Evolutionary conservation across 2,797 vertebrate species (phyloP).

Genomic region (Catostomus latipinnis): DNA sequence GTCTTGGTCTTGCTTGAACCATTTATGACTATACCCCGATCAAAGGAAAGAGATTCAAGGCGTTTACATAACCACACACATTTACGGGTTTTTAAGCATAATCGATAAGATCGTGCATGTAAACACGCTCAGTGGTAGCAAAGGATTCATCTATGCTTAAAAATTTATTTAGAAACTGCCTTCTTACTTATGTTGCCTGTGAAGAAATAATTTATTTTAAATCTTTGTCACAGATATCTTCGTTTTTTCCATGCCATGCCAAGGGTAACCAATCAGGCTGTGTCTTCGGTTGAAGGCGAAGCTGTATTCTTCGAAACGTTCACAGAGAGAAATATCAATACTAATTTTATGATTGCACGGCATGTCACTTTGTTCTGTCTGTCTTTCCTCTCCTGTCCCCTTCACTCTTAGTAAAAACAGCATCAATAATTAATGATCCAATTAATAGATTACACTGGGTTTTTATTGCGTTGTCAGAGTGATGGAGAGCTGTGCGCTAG

Average conservation of each 20-base stretch:
- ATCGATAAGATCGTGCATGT: no score
- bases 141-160: no score
- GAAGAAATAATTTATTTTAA: no score
- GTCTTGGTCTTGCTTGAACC: no score
- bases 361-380: constrained; percentile 60
- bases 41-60: no score
- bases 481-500: constrained; percentile 79
- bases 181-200: no score
- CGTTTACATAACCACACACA: no score
- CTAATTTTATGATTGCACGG: constrained; percentile 68
- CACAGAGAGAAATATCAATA: constrained; percentile 44
- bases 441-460: constrained; percentile 87
- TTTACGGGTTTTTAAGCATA: no score
- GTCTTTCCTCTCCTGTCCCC: constrained; percentile 58
- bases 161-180: no score
- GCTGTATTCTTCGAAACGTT: constrained; percentile 1
- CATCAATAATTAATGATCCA: constrained; percentile 89
- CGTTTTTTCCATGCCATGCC: background rate
- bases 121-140: no score
- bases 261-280: background rate
- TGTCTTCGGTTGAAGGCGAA: background rate
- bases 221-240: no score
- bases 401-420: constrained; percentile 78
- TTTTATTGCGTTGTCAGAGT: constrained; percentile 88
- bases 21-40: no score